Evolutionary conservation across 2,888 invertebrate species (phyloP).

Genomic region (Hecatera dysodea): DNA sequence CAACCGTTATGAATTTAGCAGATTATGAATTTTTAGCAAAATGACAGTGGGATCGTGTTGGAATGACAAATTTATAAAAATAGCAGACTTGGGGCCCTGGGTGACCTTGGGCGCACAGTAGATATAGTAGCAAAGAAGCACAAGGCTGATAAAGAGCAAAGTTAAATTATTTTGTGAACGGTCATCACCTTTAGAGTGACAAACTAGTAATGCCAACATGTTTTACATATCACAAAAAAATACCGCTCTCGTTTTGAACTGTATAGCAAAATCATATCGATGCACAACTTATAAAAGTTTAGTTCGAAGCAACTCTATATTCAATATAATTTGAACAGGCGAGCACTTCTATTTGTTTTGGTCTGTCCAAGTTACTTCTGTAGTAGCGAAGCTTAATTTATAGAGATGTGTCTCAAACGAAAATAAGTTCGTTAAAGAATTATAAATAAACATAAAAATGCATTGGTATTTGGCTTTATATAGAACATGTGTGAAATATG

Average conservation of each 20-base stretch:
- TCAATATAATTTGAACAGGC: conserved; percentile 41
- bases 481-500: conserved; percentile 84
- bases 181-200: conserved; percentile 13
- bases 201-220: conserved; percentile 1
- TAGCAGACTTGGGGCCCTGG: too few species aligned
- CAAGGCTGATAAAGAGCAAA: conserved; percentile 68
- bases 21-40: too few species aligned
- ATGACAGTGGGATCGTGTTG: too few species aligned
- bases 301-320: conserved; percentile 13
- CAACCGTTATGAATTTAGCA: too few species aligned
- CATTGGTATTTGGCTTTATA: conserved; percentile 92
- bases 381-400: conserved; percentile 66
- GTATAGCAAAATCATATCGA: neutral
- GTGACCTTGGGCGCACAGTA: conserved; percentile 19
- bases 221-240: neutral
- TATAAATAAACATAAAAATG: conserved; percentile 89
- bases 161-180: conserved; percentile 39
- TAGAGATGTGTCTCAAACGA: conserved; percentile 67
- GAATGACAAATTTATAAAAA: too few species aligned
- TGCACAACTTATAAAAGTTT: neutral
- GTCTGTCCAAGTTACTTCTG: conserved; percentile 53
- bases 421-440: conserved; percentile 67
- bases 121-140: conserved; percentile 48
- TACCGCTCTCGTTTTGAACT: neutral
- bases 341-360: conserved; percentile 50